phyloP scores from a whole-genome alignment of 2,888 invertebrate species.

The Cataglyphis livida region DNA sequence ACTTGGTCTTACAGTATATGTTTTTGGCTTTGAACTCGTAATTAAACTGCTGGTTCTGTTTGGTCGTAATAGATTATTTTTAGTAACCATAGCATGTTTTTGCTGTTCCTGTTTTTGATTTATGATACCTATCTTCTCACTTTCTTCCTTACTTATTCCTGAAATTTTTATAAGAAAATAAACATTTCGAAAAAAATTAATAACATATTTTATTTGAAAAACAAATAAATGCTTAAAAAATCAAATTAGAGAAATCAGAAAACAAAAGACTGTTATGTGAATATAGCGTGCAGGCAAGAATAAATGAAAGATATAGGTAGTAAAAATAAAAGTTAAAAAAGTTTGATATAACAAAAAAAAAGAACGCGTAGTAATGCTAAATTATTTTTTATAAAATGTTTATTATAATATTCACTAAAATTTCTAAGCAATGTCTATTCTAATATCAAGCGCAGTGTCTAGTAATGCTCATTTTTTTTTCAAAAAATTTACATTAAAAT shows the following conservation, averaged over 20 bases:
- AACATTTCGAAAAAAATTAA: neutral
- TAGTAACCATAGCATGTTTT: slow-evolving; percentile 84
- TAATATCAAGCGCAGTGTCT: neutral
- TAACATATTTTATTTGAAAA: neutral
- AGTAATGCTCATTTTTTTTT: neutral
- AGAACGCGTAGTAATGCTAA: neutral
- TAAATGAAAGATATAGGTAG: too few species aligned
- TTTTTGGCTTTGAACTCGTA: slow-evolving; percentile 75
- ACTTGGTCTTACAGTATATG: slow-evolving; percentile 64
- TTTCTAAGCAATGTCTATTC: neutral
- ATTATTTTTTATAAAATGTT: neutral
- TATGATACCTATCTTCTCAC: neutral
- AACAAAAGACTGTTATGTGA: too few species aligned
- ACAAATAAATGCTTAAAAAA: slow-evolving; percentile 3
- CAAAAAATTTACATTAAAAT: neutral
- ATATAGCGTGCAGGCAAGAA: too few species aligned
- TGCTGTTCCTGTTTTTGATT: slow-evolving; percentile 77
- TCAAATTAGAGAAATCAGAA: too few species aligned
- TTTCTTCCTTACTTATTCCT: slow-evolving; percentile 80
- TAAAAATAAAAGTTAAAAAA: too few species aligned
- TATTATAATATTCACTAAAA: neutral
- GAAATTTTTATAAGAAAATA: neutral
- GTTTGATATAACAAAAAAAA: too few species aligned
- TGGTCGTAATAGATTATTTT: slow-evolving; percentile 82
- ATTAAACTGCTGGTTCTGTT: slow-evolving; percentile 80